Evolutionary conservation across 2,888 invertebrate species (phyloP), one percentile per base, ranked within the genome.

Genomic region (Lepetodrilus schrolli): DNA sequence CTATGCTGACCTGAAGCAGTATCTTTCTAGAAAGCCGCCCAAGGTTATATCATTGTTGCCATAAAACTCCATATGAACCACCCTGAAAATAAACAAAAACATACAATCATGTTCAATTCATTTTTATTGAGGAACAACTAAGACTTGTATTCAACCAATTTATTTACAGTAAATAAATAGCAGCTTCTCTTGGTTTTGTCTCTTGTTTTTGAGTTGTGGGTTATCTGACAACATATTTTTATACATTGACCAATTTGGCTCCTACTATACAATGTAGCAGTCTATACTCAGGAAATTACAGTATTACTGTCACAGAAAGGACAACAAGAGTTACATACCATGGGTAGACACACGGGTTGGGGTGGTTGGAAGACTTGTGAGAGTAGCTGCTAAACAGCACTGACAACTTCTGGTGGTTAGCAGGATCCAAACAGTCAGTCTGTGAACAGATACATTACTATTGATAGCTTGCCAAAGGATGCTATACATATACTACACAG

Each of bases 61-160:
- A 91, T 99, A 99, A 92, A 97, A 95, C 87, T 96, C 95, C 97
- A 99, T 99, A 72, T 94, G 94, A 0, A 96, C 95, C 71, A 96
- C 93, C 94, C 95, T 95, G 82, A 26, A 88, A 87, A 76, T 78
- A 69, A 76, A 72, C 38, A 66, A 13, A 36, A 17, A 68, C 10
- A 17, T 30, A 34, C n/a, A 20, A 4, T 4, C n/a, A 36, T 8
- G 23, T n/a, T 30, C n/a, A n/a, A 17, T 37, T 10, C n/a, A 36
- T 7, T 17, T 17, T 20, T 23, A 20, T 43, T 10, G 43, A 43
- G 17, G 13, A 17, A 17, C 13, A 4, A 43, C n/a, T 1, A 5
- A 43, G 1, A 7, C 13, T 13, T 4, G 13, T n/a, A n/a, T n/a
- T n/a, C n/a, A n/a, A n/a, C n/a, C n/a, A n/a, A n/a, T n/a, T n/a